These are phyloP conservation scores for Spheniscus mendiculus DNA, from an alignment of 2,113 vertebrate genomes.

Conservation along the genomic window DNA sequence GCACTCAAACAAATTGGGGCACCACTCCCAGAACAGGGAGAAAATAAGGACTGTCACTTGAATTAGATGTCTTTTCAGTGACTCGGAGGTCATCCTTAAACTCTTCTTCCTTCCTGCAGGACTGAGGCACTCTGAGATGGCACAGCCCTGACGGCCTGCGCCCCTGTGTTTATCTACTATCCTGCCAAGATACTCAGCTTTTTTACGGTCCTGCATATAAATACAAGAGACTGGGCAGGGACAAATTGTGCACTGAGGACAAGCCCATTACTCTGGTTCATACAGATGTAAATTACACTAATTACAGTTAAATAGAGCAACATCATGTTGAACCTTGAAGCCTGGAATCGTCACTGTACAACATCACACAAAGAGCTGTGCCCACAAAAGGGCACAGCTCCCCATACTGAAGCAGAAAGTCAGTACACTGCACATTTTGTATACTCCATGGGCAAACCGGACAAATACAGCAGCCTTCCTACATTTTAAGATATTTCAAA, in stretches of 20 bases:
- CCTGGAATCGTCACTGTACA: neutral
- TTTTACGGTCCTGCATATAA: neutral
- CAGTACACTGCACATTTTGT: neutral
- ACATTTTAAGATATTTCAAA: neutral
- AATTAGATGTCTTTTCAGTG: neutral
- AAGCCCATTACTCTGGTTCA: neutral
- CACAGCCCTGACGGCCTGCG: neutral
- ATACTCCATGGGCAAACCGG: rapidly evolving
- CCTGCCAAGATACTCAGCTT: neutral
- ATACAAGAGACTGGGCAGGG: neutral
- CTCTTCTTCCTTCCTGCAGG: neutral
- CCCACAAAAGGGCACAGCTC: neutral
- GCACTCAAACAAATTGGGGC: neutral
- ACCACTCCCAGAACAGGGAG: neutral
- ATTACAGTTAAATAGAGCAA: neutral
- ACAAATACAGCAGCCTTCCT: neutral
- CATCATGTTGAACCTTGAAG: neutral
- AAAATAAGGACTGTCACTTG: neutral
- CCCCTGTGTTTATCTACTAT: neutral
- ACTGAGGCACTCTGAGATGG: neutral
- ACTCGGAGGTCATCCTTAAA: neutral
- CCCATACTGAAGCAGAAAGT: neutral
- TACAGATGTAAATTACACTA: neutral
- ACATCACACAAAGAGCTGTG: neutral
- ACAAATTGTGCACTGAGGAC: neutral